Evolutionary conservation across 2,113 vertebrate genomes (phyloP).

Genomic region (Daubentonia madagascariensis): DNA sequence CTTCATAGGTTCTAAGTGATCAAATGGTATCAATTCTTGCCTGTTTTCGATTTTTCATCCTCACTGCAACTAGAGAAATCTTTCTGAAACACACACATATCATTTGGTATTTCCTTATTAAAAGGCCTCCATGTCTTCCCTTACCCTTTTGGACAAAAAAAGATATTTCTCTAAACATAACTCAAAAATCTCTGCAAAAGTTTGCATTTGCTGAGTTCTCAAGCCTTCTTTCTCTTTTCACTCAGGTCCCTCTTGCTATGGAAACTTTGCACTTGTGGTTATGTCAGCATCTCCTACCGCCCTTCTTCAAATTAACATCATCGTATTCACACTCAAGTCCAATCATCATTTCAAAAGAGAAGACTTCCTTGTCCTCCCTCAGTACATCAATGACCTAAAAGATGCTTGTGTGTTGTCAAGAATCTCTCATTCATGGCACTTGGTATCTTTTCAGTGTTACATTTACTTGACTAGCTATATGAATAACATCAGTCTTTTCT

Average conservation of each 20-base stretch:
- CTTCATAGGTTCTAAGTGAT: not conserved
- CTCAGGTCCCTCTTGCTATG: not conserved
- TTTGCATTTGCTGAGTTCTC: not conserved
- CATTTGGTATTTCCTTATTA: not conserved
- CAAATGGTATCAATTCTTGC: not conserved
- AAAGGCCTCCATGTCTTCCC: not conserved
- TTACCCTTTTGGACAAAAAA: not conserved
- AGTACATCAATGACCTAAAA: not conserved
- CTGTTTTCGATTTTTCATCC: not conserved
- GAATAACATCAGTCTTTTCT: not conserved
- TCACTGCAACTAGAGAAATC: not conserved
- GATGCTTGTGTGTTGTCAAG: rapidly evolving
- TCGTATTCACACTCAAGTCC: not conserved
- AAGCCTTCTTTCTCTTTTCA: not conserved
- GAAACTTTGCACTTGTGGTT: not conserved
- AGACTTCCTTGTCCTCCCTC: not conserved
- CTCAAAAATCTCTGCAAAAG: not conserved
- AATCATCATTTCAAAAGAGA: not conserved
- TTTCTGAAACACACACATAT: not conserved
- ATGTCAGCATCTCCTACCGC: not conserved
- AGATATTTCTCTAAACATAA: not conserved
- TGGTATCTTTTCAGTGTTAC: not conserved
- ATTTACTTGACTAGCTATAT: not conserved
- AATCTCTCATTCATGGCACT: not conserved
- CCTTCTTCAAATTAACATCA: not conserved